These are phyloP conservation scores for Virgularia gustaviana DNA, from an alignment of 92 coral and sea anemone genomes.

Conservation along the genomic window DNA sequence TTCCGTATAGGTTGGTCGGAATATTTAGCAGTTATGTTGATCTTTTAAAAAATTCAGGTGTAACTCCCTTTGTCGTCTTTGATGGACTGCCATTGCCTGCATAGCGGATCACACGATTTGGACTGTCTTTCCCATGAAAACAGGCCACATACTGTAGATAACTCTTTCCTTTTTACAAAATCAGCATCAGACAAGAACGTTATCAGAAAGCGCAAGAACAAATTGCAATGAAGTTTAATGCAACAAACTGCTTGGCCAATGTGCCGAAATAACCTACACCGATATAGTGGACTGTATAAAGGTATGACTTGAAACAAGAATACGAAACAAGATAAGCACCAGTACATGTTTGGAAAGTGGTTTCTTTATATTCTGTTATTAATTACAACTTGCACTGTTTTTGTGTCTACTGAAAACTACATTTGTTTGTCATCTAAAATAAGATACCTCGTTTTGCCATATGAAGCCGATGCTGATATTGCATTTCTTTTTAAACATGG, in stretches of 20 bases:
- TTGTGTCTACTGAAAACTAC: too few relatives aligned
- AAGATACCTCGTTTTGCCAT: constrained; percentile 46
- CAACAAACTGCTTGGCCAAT: not conserved
- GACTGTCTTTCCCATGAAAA: not conserved
- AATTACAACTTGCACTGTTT: too few relatives aligned
- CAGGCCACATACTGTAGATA: too few relatives aligned
- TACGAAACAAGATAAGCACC: too few relatives aligned
- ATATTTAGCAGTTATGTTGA: constrained; percentile 22
- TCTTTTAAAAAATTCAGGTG: constrained; percentile 24
- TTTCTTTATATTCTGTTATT: too few relatives aligned
- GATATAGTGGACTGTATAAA: not conserved
- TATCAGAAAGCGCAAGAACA: not conserved
- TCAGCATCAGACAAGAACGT: too few relatives aligned
- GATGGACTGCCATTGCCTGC: constrained; percentile 57
- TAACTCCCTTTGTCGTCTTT: constrained; percentile 50
- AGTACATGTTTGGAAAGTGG: too few relatives aligned
- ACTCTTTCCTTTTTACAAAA: not conserved
- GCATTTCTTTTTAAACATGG: constrained; percentile 38
- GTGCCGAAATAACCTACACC: not conserved
- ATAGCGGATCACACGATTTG: constrained; percentile 8
- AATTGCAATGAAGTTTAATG: not conserved
- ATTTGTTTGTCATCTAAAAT: not conserved
- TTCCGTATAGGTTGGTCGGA: constrained; percentile 25
- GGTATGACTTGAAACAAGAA: not conserved
- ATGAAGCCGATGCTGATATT: constrained; percentile 57